These are phyloP conservation scores for Brachionus asplanchnoidis DNA, from an alignment of 1,140 invertebrate species.

Conservation along the genomic window DNA sequence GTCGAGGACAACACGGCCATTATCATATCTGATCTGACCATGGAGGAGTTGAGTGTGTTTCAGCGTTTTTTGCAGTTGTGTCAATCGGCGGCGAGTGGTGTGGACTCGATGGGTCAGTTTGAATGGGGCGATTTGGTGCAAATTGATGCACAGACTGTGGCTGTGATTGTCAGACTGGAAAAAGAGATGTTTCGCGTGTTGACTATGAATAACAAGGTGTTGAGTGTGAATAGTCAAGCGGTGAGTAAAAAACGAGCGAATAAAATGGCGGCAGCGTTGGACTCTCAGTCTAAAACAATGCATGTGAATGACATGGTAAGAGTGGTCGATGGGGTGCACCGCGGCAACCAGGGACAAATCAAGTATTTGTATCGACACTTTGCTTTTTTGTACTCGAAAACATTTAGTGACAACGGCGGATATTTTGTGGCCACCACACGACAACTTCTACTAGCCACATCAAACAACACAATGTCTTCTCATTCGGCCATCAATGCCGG, in stretches of 20 bases:
- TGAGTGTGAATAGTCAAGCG: slow-evolving; percentile 82
- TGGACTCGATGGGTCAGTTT: slow-evolving; percentile 92
- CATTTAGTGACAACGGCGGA: slow-evolving; percentile 89
- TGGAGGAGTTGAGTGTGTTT: slow-evolving; percentile 74
- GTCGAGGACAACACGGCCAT: slow-evolving; percentile 87
- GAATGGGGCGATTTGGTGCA: slow-evolving; percentile 96
- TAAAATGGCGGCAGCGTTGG: slow-evolving; percentile 74
- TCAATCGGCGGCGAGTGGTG: slow-evolving; percentile 92
- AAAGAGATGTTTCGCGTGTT: slow-evolving; percentile 84
- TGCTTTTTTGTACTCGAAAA: slow-evolving; percentile 85
- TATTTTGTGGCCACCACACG: slow-evolving; percentile 93
- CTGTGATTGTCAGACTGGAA: slow-evolving; percentile 89
- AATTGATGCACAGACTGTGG: slow-evolving; percentile 87
- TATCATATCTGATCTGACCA: slow-evolving; percentile 89
- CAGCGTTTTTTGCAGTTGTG: slow-evolving; percentile 84
- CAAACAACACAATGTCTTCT: too few relatives aligned
- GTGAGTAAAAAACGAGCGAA: slow-evolving; percentile 82
- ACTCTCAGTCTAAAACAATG: slow-evolving; percentile 85
- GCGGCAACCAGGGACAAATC: slow-evolving; percentile 85
- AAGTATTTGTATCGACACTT: slow-evolving; percentile 89
- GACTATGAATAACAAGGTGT: slow-evolving; percentile 72
- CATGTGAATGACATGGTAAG: slow-evolving; percentile 90
- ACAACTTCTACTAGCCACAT: slow-evolving; percentile 81
- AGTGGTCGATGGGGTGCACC: slow-evolving; percentile 80
- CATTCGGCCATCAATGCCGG: too few relatives aligned